Evolutionary conservation across 1,140 invertebrate genomes (phyloP).

Genomic region (Chrysomallon squamiferum): DNA sequence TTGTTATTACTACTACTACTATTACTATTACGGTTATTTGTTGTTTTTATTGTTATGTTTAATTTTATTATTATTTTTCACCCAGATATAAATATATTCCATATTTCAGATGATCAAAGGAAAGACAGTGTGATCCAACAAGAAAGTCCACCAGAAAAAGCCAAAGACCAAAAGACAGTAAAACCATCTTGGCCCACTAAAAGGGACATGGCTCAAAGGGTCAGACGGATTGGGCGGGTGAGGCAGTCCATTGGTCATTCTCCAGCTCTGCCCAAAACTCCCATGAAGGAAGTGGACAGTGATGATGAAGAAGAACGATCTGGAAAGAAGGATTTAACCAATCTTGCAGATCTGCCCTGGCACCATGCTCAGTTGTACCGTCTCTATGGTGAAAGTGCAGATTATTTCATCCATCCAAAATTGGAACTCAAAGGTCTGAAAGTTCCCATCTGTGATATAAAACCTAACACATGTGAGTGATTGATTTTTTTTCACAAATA

Average conservation of each 20-base stretch:
- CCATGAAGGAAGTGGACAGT: not conserved
- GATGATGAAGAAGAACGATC: not conserved
- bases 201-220: not conserved
- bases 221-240: not conserved
- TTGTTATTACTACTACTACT: too few species aligned
- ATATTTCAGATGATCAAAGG: not conserved
- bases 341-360: not conserved
- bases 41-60: too few species aligned
- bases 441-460: too few species aligned
- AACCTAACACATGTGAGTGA: too few species aligned
- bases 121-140: not conserved
- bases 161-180: too few species aligned
- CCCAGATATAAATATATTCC: too few species aligned
- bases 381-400: not conserved
- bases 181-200: not conserved
- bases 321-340: not conserved
- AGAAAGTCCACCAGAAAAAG: not conserved
- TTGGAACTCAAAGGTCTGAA: not conserved
- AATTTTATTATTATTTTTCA: too few species aligned
- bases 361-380: conserved; percentile 1
- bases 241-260: not conserved
- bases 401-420: conserved; percentile 4
- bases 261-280: not conserved
- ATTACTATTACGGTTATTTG: too few species aligned
- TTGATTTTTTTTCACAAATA: too few species aligned